Evolutionary conservation across 2,888 invertebrate species (phyloP).

Genomic region (Digitonthophagus gazella): DNA sequence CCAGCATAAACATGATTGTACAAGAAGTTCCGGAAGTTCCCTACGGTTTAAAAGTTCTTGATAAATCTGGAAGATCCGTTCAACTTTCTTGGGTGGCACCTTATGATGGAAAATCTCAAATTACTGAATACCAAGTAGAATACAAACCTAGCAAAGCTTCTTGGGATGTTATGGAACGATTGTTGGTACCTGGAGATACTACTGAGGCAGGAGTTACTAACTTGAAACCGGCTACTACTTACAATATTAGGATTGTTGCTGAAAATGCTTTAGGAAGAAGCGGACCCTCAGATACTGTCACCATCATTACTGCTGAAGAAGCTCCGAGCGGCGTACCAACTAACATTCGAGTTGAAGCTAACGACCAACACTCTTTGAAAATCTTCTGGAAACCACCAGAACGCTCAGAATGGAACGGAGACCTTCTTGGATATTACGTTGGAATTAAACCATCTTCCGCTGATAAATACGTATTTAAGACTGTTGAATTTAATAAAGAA

Average conservation of each 20-base stretch:
- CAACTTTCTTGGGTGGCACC: constrained; percentile 91
- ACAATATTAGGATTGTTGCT: constrained; percentile 88
- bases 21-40: constrained; percentile 91
- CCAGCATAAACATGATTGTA: constrained; percentile 93
- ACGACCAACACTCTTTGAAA: constrained; percentile 81
- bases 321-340: constrained; percentile 77
- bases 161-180: constrained; percentile 85
- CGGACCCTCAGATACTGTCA: constrained; percentile 87
- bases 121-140: constrained; percentile 75
- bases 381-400: constrained; percentile 91
- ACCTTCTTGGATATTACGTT: constrained; percentile 86
- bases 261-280: constrained; percentile 94
- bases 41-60: constrained; percentile 81
- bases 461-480: constrained; percentile 87
- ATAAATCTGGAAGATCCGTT: constrained; percentile 87
- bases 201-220: constrained; percentile 88
- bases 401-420: constrained; percentile 89
- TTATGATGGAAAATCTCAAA: constrained; percentile 87
- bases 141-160: constrained; percentile 82
- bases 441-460: constrained; percentile 84
- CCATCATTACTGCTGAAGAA: constrained; percentile 95
- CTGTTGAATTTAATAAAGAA: constrained; percentile 88
- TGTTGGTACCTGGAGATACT: constrained; percentile 85
- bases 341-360: constrained; percentile 79
- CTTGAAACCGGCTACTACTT: constrained; percentile 86